phyloP scores from a whole-genome alignment of 2,888 invertebrate genomes.

The Sphaerophoria rueppellii region DNA sequence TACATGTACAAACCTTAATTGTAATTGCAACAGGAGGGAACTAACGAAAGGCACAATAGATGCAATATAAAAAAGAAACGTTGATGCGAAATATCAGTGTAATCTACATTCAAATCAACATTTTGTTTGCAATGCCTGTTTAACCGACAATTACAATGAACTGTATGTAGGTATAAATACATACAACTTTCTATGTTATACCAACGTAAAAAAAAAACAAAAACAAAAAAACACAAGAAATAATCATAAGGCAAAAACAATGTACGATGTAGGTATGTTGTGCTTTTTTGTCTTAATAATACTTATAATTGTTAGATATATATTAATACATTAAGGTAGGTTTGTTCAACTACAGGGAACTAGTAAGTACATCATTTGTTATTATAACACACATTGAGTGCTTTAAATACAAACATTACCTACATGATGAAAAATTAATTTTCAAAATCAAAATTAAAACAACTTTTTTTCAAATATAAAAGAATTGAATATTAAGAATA shows the following conservation, averaged over 20 bases:
- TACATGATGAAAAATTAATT: no score
- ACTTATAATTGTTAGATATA: conserved; percentile 5
- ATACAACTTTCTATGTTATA: no score
- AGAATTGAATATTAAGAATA: no score
- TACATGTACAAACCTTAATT: conserved; percentile 69
- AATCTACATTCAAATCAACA: conserved; percentile 72
- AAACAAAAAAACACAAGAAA: conserved; percentile 33
- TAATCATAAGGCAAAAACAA: conserved; percentile 45
- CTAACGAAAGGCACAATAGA: conserved; percentile 43
- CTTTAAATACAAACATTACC: conserved; percentile 5
- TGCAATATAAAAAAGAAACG: conserved; percentile 56
- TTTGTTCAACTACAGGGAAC: no score
- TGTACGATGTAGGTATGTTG: not conserved
- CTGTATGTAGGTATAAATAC: no score
- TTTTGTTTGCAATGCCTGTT: conserved; percentile 71
- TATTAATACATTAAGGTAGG: no score
- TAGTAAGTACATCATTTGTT: conserved; percentile 56
- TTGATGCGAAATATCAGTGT: conserved; percentile 65
- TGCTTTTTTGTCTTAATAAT: conserved; percentile 21
- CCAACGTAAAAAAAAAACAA: conserved; percentile 51
- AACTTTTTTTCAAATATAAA: no score
- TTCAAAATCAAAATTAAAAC: no score
- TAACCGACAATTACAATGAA: conserved; percentile 72
- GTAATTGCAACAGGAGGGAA: conserved; percentile 66
- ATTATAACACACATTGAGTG: conserved; percentile 27